Evolutionary conservation across 1,140 invertebrate species (phyloP), one percentile per base, ranked within the genome.

Genomic region (Nasonia vitripennis): DNA sequence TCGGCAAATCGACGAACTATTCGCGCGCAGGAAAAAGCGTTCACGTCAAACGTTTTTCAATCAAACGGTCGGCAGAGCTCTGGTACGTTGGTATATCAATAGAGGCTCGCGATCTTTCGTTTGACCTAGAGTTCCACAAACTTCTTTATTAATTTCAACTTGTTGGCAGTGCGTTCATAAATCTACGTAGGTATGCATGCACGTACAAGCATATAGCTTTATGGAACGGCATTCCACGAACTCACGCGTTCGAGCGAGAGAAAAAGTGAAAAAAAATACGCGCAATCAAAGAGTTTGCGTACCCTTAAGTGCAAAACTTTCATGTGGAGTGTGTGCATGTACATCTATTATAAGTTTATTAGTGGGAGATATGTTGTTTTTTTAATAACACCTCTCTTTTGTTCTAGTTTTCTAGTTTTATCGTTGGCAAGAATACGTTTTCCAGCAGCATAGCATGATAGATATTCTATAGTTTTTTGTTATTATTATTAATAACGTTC

Each of bases 61-160:
- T n/a, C 55, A 20, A 6, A 20, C 20, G 55, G 55, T 62, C 55
- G 55, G 55, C 20, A 62, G 55, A 55, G 51, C 51, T 55, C n/a
- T 6, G 6, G 55, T 6, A n/a, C 1, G 17, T 27, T 27, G 27
- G 27, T 2, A 27, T 62, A 62, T n/a, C 55, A 17, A 62, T n/a
- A 62, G 5, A 62, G 55, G 17, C 6, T 17, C 17, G 55, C 14
- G 20, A 62, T 62, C n/a, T 62, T 62, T 62, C 55, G 20, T 62
- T 62, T 62, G 20, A 62, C 55, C 20, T 62, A 0, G 17, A 62
- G 55, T 17, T 62, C 55, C 17, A 6, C 55, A 62, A 62, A 62
- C 55, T 62, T 62, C 55, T 62, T 62, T 62, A 62, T 62, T 62
- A 62, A 62, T 62, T 62, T 62, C 17, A 62, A n/a, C 55, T 62